Evolutionary conservation across 2,888 invertebrate species (phyloP).

Genomic region (Drosophila falleni): DNA sequence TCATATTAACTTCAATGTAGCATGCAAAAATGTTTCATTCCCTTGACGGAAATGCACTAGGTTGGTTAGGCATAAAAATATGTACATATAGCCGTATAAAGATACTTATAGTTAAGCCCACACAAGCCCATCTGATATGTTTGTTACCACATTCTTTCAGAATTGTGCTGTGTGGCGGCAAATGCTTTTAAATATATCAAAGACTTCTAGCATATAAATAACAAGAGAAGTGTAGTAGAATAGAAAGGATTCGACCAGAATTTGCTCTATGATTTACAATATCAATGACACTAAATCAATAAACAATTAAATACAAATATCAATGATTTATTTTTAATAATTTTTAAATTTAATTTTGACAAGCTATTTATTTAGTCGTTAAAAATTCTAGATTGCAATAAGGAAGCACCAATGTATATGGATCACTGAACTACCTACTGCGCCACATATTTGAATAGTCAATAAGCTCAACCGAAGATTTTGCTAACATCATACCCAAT

Average conservation of each 20-base stretch:
- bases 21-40: conserved; percentile 56
- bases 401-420: not conserved
- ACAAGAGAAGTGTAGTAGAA: conserved; percentile 17
- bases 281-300: no score
- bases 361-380: not conserved
- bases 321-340: no score
- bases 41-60: not conserved
- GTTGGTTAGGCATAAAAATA: conserved; percentile 16
- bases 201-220: conserved; percentile 63
- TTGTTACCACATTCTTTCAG: conserved; percentile 55
- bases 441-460: not conserved
- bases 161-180: conserved; percentile 65
- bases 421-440: not conserved
- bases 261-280: conserved; percentile 24
- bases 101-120: conserved; percentile 45
- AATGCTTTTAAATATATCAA: conserved; percentile 78
- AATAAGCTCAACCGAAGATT: not conserved
- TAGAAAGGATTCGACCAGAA: conserved; percentile 6
- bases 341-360: not conserved
- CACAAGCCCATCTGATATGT: conserved; percentile 34
- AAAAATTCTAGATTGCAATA: not conserved
- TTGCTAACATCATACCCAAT: conserved; percentile 26
- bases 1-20: conserved; percentile 78
- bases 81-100: conserved; percentile 4
- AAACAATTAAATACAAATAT: not conserved